Base-by-base conservation (phyloP, 2,113 vertebrate genomes). In the Eptesicus fuscus region DNA sequence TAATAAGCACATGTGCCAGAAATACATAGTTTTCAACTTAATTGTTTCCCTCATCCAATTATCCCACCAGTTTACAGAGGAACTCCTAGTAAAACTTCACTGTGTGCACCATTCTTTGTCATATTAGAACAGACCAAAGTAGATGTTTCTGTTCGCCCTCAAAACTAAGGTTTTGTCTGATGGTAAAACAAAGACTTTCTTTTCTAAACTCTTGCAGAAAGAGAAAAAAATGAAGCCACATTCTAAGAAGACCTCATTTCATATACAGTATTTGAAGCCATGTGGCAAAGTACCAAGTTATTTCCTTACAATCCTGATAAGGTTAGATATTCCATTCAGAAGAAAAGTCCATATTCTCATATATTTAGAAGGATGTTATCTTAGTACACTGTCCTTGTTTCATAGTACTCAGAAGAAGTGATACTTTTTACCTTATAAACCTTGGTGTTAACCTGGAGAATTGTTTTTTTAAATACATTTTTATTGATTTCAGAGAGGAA, bases 101-200 rank as follows among this genome's bases (percentile, higher is more conserved):
- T 14, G 11, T n/a, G 35, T 40, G n/a, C 11, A 77, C 51, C 49
- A 49, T 76, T 76, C 69, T 77, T 42, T 70, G 40, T 2, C 16
- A 14, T 44, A 53, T 25, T n/a, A 77, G 16, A 94, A 65, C 12
- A 84, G 37, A 63, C 18, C 42, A 70, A 86, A 78, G 28, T 61
- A 91, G 61, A 76, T 59, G 42, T 83, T 70, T 51, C 44, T 86
- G 22, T 84, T 63, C 65, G 80, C 40, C n/a, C 44, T 84, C 37
- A 88, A 90, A 83, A 83, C 30, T 71, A 89, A 92, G 23, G 16
- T 78, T 94, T 74, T 88, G n/a, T 47, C 35, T 89, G 83, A 80
- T 5, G 44, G 18, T 67, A 92, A 90, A 83, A 83, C 17, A 79
- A 69, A 88, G 4, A 88, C 37, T n/a, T 88, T 94, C 23, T 88